Conservation (phyloP, 2,797 vertebrate genomes). For the Epinephelus coioides region DNA sequence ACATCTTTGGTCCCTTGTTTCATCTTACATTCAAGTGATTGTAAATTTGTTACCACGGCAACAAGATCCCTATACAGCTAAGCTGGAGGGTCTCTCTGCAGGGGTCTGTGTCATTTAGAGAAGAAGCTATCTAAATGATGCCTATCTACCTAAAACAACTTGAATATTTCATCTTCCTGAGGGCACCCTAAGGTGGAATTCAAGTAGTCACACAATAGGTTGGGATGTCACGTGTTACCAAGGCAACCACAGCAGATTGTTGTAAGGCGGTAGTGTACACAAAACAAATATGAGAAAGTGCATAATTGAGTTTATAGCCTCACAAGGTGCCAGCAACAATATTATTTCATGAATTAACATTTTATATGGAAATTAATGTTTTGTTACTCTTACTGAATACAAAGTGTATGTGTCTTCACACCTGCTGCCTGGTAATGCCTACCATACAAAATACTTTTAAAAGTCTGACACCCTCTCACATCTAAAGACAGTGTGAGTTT, state of each 20-base stretch:
- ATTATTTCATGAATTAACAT: neutral
- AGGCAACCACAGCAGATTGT: conserved; percentile 22
- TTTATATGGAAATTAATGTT: neutral
- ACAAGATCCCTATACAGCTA: conserved; percentile 46
- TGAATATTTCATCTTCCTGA: conserved; percentile 40
- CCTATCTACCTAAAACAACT: conserved; percentile 37
- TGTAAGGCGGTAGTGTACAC: neutral
- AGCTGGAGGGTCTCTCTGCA: conserved; percentile 49
- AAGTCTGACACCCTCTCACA: no score
- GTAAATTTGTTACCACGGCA: conserved; percentile 63
- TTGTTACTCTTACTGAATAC: neutral
- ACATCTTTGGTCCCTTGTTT: neutral
- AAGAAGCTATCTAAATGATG: conserved; percentile 30
- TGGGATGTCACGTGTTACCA: conserved; percentile 35
- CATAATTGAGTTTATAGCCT: neutral
- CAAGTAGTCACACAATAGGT: conserved; percentile 19
- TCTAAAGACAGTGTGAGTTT: no score
- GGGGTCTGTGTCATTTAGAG: conserved; percentile 53
- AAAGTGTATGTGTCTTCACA: neutral
- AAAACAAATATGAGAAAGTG: neutral
- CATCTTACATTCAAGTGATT: conserved; percentile 25
- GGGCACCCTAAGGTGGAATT: conserved; percentile 47
- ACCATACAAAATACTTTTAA: no score
- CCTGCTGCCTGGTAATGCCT: neutral
- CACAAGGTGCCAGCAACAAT: conserved; percentile 8